Evolutionary conservation across 2,888 invertebrate species (phyloP).

Genomic region (Drosophila atroscutellata): DNA sequence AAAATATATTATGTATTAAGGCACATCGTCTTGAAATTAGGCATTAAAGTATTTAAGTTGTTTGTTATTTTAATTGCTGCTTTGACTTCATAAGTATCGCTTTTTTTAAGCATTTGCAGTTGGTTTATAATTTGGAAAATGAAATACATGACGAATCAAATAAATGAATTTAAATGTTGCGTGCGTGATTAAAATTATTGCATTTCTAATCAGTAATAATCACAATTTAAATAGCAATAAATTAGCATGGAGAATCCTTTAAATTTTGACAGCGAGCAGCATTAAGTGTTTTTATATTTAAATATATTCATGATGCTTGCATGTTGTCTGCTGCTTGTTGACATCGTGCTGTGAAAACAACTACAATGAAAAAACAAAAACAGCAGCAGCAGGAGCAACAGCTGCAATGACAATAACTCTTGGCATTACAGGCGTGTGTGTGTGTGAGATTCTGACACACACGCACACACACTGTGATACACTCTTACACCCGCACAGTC

Average conservation of each 20-base stretch:
- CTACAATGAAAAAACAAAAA: conserved; percentile 68
- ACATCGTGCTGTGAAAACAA: conserved; percentile 62
- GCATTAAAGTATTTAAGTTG: neutral
- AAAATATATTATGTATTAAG: neutral
- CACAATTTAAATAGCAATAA: conserved; percentile 25
- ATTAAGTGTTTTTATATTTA: conserved; percentile 54
- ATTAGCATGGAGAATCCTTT: conserved; percentile 14
- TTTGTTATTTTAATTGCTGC: neutral
- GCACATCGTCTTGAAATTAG: neutral
- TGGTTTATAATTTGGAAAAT: neutral
- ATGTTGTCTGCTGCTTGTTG: conserved; percentile 54
- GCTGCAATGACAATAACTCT: conserved; percentile 77
- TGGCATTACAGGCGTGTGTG: conserved; percentile 33
- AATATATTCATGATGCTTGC: conserved; percentile 69
- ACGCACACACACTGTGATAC: neutral
- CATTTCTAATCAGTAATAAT: neutral
- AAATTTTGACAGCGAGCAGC: conserved; percentile 16
- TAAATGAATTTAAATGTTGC: neutral
- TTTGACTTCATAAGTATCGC: neutral
- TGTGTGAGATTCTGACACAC: neutral
- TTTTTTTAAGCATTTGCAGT: neutral
- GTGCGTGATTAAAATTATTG: too few species aligned
- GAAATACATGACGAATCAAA: too few species aligned
- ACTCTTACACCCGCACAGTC: conserved; percentile 5
- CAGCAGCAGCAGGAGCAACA: conserved; percentile 64